Evolutionary conservation across 1,140 invertebrate species (phyloP).

Genomic region (Pseudoatta argentina): DNA sequence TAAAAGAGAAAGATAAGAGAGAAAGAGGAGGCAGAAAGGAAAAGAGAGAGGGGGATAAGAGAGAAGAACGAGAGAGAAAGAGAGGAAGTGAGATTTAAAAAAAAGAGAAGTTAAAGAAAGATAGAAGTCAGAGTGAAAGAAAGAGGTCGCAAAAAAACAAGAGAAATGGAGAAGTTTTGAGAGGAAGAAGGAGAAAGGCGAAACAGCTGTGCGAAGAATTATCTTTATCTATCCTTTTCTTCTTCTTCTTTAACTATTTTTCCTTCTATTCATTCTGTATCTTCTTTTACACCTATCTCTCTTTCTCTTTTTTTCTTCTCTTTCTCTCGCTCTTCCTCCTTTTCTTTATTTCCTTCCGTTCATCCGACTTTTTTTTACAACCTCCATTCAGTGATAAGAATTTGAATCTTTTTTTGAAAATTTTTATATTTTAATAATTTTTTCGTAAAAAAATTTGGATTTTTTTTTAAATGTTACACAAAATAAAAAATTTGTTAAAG

Average conservation of each 20-base stretch:
- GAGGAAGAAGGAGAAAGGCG: conserved; percentile 34
- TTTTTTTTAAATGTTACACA: background rate
- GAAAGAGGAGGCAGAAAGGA: conserved; percentile 47
- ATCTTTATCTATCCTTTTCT: conserved; percentile 60
- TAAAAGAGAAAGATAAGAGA: conserved; percentile 31
- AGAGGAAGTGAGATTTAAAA: conserved; percentile 65
- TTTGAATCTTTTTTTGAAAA: background rate
- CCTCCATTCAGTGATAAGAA: background rate
- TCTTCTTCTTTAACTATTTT: conserved; percentile 62
- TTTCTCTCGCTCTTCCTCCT: background rate
- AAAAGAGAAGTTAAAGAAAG: conserved; percentile 48
- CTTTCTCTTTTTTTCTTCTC: conserved; percentile 53
- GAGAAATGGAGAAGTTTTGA: conserved; percentile 51
- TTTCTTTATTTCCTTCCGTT: background rate
- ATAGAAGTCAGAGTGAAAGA: conserved; percentile 63
- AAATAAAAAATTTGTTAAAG: background rate
- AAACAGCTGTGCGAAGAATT: conserved; percentile 54
- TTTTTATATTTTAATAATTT: background rate
- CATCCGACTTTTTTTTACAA: background rate
- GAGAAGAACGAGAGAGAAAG: conserved; percentile 45
- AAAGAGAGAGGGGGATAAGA: background rate
- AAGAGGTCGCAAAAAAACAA: conserved; percentile 63
- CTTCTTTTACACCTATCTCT: conserved; percentile 26
- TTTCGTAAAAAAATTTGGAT: background rate
- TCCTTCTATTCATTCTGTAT: conserved; percentile 62